These are phyloP conservation scores for Malurus splendens DNA, from an alignment of 2,797 vertebrate genomes.

Conservation along the genomic window DNA sequence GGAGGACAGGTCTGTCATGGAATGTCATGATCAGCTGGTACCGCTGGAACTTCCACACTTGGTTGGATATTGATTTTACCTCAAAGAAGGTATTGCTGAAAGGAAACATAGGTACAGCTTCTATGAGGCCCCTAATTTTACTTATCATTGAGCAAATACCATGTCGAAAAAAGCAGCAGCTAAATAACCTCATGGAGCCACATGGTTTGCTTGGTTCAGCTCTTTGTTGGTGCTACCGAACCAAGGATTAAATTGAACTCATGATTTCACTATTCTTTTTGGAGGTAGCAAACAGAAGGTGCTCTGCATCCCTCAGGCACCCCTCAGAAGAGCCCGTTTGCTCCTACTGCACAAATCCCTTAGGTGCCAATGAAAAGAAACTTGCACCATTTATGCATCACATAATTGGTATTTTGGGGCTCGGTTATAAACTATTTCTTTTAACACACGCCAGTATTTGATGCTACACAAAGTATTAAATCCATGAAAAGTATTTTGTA, in stretches of 20 bases:
- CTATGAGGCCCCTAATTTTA: neutral
- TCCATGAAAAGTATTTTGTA: slow-evolving; percentile 4
- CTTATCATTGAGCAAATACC: neutral
- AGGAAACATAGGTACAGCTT: neutral
- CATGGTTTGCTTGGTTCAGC: neutral
- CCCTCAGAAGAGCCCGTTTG: neutral
- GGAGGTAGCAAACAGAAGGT: neutral
- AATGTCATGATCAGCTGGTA: slow-evolving; percentile 99
- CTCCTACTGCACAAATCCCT: neutral
- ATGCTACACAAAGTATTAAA: slow-evolving; percentile 11
- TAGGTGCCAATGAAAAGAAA: neutral
- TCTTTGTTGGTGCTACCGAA: neutral
- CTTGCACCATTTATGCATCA: neutral
- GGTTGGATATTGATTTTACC: slow-evolving; percentile 98
- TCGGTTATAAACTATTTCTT: slow-evolving; percentile 24
- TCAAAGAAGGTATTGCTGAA: slow-evolving; percentile 98
- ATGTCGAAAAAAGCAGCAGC: neutral
- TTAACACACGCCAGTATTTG: neutral
- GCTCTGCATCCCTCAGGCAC: neutral
- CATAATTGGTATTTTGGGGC: neutral
- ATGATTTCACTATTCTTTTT: neutral
- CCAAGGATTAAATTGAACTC: neutral
- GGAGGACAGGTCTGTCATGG: slow-evolving; percentile 95
- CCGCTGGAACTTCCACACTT: slow-evolving; percentile 98
- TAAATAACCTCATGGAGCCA: neutral